Evolutionary conservation across 2,797 vertebrate genomes (phyloP), one percentile per base, ranked within the genome.

Genomic region (Lycodopsis pacificus): DNA sequence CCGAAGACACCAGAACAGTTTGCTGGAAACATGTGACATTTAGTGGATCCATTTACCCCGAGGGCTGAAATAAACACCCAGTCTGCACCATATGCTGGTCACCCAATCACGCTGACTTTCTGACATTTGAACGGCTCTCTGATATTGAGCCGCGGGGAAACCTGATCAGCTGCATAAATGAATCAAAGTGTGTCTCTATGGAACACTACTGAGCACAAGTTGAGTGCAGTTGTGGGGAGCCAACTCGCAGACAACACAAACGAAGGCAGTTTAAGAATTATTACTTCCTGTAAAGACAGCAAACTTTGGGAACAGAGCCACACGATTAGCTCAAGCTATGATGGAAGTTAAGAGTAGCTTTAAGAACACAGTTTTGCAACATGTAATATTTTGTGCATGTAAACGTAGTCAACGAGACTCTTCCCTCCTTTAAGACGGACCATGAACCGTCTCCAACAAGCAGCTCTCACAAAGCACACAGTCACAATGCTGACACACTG

Each of bases 41-140:
- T 73, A 80, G 79, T 13, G 56, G 59, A 44, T 63, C 58, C 69
- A 7, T 87, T 81, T 22, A 36, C 73, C 90, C 88, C 3, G 1
- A 63, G 83, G 92, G 83, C 81, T 84, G 91, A 87, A 89, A 90
- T 75, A n/a, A 81, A 91, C 85, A 85, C 89, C 84, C 62, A 19
- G 71, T 27, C 64, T 30, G 44, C 76, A 51, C 77, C 90, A 87
- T 86, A 89, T 88, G 88, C 74, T 7, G 73, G 71, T 73, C 68
- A 3, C 65, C 68, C 68, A 36, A 44, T 71, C 63, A 30, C 64
- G 13, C 22, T 14, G 69, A 75, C 77, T 76, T 67, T 70, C 10
- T 81, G 78, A 84, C 67, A 69, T 75, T 12, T 79, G 65, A 79
- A 73, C 32, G 71, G 25, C 34, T 77, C 53, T 74, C 20, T 82